A percentile compares a stretch with the other conserved stretches of the same genome.
phyloP scores from a whole-genome alignment of 2,797 vertebrate genomes.

The Craterocephalus amniculus region DNA sequence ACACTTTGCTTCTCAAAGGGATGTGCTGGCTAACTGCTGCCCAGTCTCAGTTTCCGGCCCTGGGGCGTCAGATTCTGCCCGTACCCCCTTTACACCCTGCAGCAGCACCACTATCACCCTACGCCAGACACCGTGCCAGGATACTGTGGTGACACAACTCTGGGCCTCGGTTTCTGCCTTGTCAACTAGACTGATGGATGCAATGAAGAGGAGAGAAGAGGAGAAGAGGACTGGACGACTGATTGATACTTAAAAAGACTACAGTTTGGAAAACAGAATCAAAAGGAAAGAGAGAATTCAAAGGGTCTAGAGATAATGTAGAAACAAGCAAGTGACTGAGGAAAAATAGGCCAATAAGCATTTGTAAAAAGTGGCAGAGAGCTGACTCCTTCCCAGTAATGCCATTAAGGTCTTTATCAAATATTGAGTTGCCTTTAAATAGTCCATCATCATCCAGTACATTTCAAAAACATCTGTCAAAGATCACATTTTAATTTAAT shows the following conservation, averaged over 20 bases:
- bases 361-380: neutral
- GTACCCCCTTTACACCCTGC: conserved; percentile 63
- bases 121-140: conserved; percentile 92
- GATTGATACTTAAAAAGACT: conserved; percentile 27
- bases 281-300: neutral
- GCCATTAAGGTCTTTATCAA: neutral
- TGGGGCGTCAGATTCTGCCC: conserved; percentile 64
- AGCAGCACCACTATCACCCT: conserved; percentile 75
- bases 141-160: conserved; percentile 92
- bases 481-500: conserved; percentile 3
- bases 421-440: neutral
- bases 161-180: conserved; percentile 77
- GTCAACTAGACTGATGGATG: conserved; percentile 78
- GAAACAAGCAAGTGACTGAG: neutral
- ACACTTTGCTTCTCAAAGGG: conserved; percentile 57
- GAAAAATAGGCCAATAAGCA: neutral
- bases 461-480: conserved; percentile 5
- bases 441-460: neutral
- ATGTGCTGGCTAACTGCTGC: conserved; percentile 80
- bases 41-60: conserved; percentile 80
- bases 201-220: conserved; percentile 51
- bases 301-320: neutral
- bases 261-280: neutral
- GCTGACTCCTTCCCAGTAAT: neutral
- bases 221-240: conserved; percentile 31